These are phyloP conservation scores for Anabacerthia variegaticeps DNA, from an alignment of 2,797 vertebrate genomes.

Conservation along the genomic window DNA sequence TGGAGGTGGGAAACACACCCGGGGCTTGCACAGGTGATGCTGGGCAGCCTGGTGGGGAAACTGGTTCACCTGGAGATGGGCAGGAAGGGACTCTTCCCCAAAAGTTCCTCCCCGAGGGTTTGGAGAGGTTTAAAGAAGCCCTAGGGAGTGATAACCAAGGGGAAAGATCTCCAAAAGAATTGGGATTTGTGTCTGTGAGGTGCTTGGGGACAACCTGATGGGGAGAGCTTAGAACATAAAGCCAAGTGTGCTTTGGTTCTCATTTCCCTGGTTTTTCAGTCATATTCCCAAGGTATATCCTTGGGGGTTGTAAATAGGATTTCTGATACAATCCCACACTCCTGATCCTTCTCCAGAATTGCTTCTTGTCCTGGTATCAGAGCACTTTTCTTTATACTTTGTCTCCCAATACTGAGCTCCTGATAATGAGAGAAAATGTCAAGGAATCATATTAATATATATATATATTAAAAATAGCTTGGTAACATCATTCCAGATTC, in stretches of 20 bases:
- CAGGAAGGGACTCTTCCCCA: not conserved
- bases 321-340: fast-evolving
- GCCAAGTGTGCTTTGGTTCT: not conserved
- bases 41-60: not conserved
- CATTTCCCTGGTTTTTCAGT: not conserved
- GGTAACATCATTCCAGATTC: not conserved
- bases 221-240: fast-evolving
- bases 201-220: not conserved
- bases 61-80: not conserved
- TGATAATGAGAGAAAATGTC: not conserved
- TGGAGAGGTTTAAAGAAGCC: not conserved
- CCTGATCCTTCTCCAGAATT: not conserved
- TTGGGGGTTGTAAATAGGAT: too few species aligned
- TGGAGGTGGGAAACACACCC: not conserved
- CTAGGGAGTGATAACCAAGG: too few species aligned
- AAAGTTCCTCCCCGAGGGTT: fast-evolving
- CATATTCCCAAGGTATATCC: not conserved
- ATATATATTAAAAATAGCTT: not conserved
- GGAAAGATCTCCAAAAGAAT: not conserved
- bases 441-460: not conserved
- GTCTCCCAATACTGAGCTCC: not conserved
- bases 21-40: not conserved
- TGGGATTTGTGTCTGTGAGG: not conserved
- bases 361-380: not conserved
- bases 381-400: not conserved